A percentile compares a stretch with the other conserved stretches of the same genome.
phyloP scores from a whole-genome alignment of 2,888 invertebrate genomes.

The Colostygia pectinataria region DNA sequence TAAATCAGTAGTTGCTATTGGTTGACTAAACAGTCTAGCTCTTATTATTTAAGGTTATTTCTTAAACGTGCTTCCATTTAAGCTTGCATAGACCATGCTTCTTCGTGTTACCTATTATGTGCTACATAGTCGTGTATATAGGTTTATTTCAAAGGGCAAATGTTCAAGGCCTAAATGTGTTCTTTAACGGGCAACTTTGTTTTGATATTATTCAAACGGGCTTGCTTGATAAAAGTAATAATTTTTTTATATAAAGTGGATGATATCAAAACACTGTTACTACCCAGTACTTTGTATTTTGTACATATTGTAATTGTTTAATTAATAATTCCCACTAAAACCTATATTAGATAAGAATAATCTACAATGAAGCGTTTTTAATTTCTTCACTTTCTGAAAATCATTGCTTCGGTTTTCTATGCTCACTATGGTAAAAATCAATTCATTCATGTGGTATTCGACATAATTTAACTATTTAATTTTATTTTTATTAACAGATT shows the following conservation, averaged over 20 bases:
- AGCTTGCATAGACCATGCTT: slow-evolving; percentile 53
- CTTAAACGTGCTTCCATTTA: slow-evolving; percentile 57
- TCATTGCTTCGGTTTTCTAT: neutral
- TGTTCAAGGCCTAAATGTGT: slow-evolving; percentile 52
- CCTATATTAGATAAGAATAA: neutral
- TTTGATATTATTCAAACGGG: slow-evolving; percentile 30
- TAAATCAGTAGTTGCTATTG: neutral
- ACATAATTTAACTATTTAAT: no score
- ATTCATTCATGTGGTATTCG: no score
- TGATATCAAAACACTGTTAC: slow-evolving; percentile 21
- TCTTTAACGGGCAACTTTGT: slow-evolving; percentile 28
- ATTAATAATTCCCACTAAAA: neutral
- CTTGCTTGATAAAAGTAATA: neutral
- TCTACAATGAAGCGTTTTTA: neutral
- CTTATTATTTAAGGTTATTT: slow-evolving; percentile 33
- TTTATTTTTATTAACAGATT: no score
- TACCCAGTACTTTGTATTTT: slow-evolving; percentile 9
- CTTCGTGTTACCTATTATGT: slow-evolving; percentile 49
- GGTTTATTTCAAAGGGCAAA: slow-evolving; percentile 44
- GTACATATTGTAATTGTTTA: slow-evolving; percentile 18
- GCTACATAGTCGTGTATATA: slow-evolving; percentile 41
- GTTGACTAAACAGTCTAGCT: slow-evolving; percentile 27
- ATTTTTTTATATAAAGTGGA: slow-evolving; percentile 8
- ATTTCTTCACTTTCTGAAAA: neutral
- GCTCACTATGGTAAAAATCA: no score